phyloP scores from a whole-genome alignment of 2,113 vertebrate species.

The Chroicocephalus ridibundus region DNA sequence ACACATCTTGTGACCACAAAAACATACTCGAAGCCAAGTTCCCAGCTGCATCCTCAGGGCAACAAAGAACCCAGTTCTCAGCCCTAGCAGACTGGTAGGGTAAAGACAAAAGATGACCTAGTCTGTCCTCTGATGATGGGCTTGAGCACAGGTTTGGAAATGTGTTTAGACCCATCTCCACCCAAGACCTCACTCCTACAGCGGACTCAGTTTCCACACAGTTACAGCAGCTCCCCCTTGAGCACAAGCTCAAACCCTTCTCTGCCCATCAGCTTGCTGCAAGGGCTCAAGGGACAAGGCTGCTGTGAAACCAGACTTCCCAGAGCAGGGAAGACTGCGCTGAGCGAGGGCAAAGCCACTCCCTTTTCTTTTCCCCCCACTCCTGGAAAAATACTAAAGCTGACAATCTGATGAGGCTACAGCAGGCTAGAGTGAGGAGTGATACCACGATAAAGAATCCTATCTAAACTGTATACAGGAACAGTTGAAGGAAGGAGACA shows the following conservation, averaged over 20 bases:
- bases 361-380: not conserved
- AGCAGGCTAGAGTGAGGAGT: not conserved
- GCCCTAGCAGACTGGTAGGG: not conserved
- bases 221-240: not conserved
- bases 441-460: not conserved
- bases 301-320: not conserved
- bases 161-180: not conserved
- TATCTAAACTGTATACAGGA: not conserved
- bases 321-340: not conserved
- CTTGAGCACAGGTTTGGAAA: not conserved
- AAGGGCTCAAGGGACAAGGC: not conserved
- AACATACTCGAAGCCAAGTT: constrained; percentile 39
- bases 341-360: not conserved
- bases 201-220: not conserved
- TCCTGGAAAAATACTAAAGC: not conserved
- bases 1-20: constrained; percentile 18
- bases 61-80: not conserved
- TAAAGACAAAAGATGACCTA: not conserved
- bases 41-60: constrained; percentile 1
- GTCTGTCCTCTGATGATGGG: not conserved
- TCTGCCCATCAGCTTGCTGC: not conserved
- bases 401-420: not conserved
- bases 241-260: not conserved
- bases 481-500: not conserved
- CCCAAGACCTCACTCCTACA: not conserved